Evolutionary conservation across 2,888 invertebrate genomes (phyloP).

Genomic region (Monoplex corrugatus): DNA sequence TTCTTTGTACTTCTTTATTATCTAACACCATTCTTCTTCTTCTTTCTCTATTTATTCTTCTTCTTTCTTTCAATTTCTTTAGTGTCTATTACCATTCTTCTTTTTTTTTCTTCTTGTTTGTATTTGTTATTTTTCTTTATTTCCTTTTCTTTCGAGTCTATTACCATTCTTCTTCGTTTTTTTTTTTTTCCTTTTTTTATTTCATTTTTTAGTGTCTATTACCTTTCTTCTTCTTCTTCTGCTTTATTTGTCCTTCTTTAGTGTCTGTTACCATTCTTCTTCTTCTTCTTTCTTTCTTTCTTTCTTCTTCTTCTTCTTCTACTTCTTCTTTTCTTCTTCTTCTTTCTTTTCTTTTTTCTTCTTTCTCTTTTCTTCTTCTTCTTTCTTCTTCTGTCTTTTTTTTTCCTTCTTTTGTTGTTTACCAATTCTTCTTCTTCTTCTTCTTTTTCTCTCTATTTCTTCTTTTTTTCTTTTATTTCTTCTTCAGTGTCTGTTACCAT

Average conservation of each 20-base stretch:
- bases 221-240: too few relatives aligned
- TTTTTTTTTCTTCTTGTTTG: neutral
- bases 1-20: too few relatives aligned
- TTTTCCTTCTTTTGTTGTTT: neutral
- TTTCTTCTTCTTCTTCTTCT: neutral
- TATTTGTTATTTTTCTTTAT: neutral
- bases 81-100: neutral
- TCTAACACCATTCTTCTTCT: too few relatives aligned
- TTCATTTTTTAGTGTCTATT: neutral
- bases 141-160: neutral
- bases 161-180: neutral
- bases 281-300: neutral
- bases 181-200: neutral
- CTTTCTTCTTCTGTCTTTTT: neutral
- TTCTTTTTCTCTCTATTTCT: neutral
- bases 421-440: too few relatives aligned
- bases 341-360: neutral
- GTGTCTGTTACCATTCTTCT: too few relatives aligned
- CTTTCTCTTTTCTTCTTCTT: neutral
- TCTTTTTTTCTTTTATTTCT: too few relatives aligned
- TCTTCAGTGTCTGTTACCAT: too few relatives aligned
- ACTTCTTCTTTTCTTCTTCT: neutral
- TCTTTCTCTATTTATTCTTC: too few relatives aligned
- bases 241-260: too few relatives aligned
- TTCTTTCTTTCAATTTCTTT: too few relatives aligned